phyloP scores from a whole-genome alignment of 2,888 invertebrate species.

The Entomobrya multifasciata region DNA sequence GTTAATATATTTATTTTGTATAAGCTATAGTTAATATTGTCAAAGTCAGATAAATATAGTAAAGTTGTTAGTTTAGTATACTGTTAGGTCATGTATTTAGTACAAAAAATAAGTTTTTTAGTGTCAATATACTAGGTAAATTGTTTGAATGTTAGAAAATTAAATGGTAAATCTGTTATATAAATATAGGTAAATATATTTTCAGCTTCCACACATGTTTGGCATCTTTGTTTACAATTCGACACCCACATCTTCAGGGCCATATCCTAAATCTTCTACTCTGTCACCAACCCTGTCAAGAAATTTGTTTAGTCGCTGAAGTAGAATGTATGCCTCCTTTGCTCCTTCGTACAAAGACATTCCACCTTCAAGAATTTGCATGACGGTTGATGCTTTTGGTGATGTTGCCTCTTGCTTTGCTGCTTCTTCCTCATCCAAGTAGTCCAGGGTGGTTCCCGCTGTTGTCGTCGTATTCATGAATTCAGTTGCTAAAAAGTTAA shows the following conservation, averaged over 20 bases:
- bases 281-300: conserved; percentile 58
- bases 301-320: conserved; percentile 69
- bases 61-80: no score
- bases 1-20: no score
- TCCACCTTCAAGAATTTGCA: conserved; percentile 66
- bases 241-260: conserved; percentile 46
- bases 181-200: no score
- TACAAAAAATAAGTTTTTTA: no score
- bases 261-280: conserved; percentile 46
- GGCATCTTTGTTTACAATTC: not conserved
- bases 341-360: conserved; percentile 76
- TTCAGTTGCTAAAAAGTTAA: conserved; percentile 23
- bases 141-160: no score
- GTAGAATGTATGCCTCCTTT: conserved; percentile 75
- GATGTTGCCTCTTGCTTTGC: not conserved
- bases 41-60: no score
- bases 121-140: no score
- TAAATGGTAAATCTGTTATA: no score
- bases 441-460: conserved; percentile 42
- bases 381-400: conserved; percentile 26
- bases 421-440: conserved; percentile 73
- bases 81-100: no score
- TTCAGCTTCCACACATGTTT: no score
- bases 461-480: conserved; percentile 53
- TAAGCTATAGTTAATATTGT: no score